Evolutionary conservation across 2,888 invertebrate genomes (phyloP), one percentile per base, ranked within the genome.

Genomic region (Dastarcus helophoroides): DNA sequence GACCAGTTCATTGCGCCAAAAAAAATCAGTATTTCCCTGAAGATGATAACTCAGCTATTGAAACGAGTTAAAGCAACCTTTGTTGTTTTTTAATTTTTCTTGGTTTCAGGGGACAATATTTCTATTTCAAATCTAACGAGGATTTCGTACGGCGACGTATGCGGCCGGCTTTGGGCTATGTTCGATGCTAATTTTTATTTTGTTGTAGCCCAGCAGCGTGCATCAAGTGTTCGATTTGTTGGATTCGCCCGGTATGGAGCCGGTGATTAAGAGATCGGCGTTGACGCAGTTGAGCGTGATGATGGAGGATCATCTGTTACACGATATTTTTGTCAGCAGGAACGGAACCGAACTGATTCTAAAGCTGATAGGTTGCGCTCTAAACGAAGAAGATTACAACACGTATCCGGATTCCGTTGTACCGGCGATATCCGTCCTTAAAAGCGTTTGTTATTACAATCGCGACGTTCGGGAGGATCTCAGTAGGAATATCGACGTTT

Each of bases 201-300:
- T 24, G 17, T 57, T 56, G 26, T 40, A 69, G 66, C 60, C 61
- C 9, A 66, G 63, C 38, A 65, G 65, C 45, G 51, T 71, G 19
- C 43, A 60, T 17, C 58, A 64, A 51, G 61, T 65, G 2, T 22
- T 65, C 15, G 63, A 65, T 25, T 40, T 66, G 2, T 43, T 65
- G 15, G 48, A 47, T 24, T 50, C 58, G 1, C 29, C 39, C 12
- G 48, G 51, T 30, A 44, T 77, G 8, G 78, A 79, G 43, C 75
- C 78, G 1, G 71, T 73, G n/a, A 60, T 80, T 30, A 65, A 74
- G 4, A 68, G 76, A 42, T 76, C 76, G 26, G 76, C 77, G 16
- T 56, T 79, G 32, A 73, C 76, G 35, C 79, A 80, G 57, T 57
- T 78, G 11, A 69, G 74, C 13, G 75, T 77, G 1, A 70, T 79